These are phyloP conservation scores for Zeuzera pyrina DNA, from an alignment of 2,888 invertebrate genomes.

Conservation along the genomic window DNA sequence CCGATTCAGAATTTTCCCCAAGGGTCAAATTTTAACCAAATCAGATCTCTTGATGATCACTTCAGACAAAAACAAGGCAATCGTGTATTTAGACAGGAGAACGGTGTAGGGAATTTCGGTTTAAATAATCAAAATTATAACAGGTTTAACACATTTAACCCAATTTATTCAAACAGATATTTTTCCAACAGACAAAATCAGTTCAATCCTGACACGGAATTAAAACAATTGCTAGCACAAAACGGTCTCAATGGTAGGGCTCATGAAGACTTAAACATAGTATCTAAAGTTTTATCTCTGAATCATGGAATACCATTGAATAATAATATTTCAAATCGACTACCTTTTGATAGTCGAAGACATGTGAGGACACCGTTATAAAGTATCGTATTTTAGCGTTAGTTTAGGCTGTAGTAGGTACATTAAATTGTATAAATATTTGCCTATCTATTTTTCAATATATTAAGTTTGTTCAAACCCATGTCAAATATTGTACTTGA, in stretches of 20 bases:
- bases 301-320: slow-evolving; percentile 79
- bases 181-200: slow-evolving; percentile 50
- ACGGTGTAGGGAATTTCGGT: slow-evolving; percentile 76
- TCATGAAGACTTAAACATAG: slow-evolving; percentile 85
- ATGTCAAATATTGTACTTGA: too few species aligned
- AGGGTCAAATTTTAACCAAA: slow-evolving; percentile 42
- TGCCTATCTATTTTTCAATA: too few species aligned
- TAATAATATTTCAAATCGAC: slow-evolving; percentile 49
- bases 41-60: slow-evolving; percentile 35
- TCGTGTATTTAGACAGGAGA: slow-evolving; percentile 72
- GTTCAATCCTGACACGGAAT: slow-evolving; percentile 63
- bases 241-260: slow-evolving; percentile 76
- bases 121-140: slow-evolving; percentile 55
- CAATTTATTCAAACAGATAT: slow-evolving; percentile 39
- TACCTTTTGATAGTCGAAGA: slow-evolving; percentile 56
- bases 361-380: slow-evolving; percentile 44
- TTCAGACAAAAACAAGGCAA: slow-evolving; percentile 47
- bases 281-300: slow-evolving; percentile 84
- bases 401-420: too few species aligned
- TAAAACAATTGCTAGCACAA: slow-evolving; percentile 77
- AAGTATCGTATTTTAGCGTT: too few species aligned
- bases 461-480: too few species aligned
- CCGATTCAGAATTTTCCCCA: slow-evolving; percentile 39
- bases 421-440: too few species aligned
- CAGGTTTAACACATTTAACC: slow-evolving; percentile 47